Conservation (phyloP, 2,797 vertebrate genomes). For the Chrysocyon brachyurus region DNA sequence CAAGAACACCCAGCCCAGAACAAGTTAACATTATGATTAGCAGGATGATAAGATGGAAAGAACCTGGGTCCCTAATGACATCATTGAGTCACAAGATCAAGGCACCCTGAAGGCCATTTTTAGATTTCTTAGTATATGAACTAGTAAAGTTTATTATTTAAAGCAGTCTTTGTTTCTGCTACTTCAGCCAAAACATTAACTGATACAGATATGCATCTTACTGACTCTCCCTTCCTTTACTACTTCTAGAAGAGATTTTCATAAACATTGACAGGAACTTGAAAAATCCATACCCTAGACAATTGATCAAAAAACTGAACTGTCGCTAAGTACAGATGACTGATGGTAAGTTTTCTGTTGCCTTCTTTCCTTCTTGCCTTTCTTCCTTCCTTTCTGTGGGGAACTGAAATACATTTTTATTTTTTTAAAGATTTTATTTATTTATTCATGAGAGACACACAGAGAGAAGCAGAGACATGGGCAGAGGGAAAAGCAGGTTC, state of each 20-base stretch:
- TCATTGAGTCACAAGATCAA: background rate
- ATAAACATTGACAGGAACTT: slow-evolving; percentile 27
- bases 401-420: background rate
- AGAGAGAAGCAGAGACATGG: no score
- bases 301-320: background rate
- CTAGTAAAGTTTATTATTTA: slow-evolving; percentile 18
- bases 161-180: slow-evolving; percentile 21
- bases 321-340: background rate
- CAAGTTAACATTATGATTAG: background rate
- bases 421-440: no score
- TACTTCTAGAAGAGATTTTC: background rate
- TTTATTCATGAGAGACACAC: no score
- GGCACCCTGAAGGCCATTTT: background rate
- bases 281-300: slow-evolving; percentile 1
- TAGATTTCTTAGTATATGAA: background rate
- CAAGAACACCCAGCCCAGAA: background rate
- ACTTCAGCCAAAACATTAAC: slow-evolving; percentile 13
- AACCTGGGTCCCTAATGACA: background rate
- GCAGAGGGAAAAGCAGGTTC: no score
- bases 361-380: background rate
- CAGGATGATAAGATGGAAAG: background rate
- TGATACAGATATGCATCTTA: background rate
- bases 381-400: background rate
- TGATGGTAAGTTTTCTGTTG: background rate
- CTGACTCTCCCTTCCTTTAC: background rate